Base-by-base conservation (phyloP, 2,113 vertebrate species). In the Heterotilapia buettikoferi region DNA sequence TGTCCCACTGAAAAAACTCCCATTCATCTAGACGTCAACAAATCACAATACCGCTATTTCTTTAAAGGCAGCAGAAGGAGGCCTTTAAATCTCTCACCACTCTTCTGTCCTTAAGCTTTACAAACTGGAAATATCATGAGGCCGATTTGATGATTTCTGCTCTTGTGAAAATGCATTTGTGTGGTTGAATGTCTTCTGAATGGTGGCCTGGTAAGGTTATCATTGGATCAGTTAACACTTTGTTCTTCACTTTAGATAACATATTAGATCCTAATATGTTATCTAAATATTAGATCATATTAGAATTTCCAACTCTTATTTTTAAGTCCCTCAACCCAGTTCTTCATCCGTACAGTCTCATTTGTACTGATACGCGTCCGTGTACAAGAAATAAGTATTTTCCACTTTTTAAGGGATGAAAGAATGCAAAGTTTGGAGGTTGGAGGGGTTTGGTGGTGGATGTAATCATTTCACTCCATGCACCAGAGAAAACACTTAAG, bases 121-220 rank as follows among this genome's bases (percentile, higher is more conserved):
- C 79, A 36, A 82, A 85, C 53, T 71, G 86, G 73, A 89, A 91
- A 86, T 87, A 59, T 4, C 50, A 57, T 45, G 87, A 47, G 81
- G 71, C 78, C 4, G 66, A 66, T 71, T 80, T 82, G 40, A 83
- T 90, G 47, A 57, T 82, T 45, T 24, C 59, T 76, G 81, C 78
- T 86, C 54, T 19, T 85, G 61, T 83, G 84, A 29, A 76, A 76
- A 47, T 47, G 40, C 40, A 47, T 76, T 47, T 18, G 83, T 76
- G 83, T 80, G 83, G 61, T 50, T 21, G 76, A 45, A 45, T 10
- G 21, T 47, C 40, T 57, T 56, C 14, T 57, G 86, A 52, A 56
- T 38, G 19, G 11, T n/a, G 86, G 84, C 68, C 59, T 26, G 54
- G 24, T 50, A 47, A 47, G 71, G 71, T 24, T 73, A 16, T 73